phyloP scores from a whole-genome alignment of 2,888 invertebrate species.

The Drosophila affinis region DNA sequence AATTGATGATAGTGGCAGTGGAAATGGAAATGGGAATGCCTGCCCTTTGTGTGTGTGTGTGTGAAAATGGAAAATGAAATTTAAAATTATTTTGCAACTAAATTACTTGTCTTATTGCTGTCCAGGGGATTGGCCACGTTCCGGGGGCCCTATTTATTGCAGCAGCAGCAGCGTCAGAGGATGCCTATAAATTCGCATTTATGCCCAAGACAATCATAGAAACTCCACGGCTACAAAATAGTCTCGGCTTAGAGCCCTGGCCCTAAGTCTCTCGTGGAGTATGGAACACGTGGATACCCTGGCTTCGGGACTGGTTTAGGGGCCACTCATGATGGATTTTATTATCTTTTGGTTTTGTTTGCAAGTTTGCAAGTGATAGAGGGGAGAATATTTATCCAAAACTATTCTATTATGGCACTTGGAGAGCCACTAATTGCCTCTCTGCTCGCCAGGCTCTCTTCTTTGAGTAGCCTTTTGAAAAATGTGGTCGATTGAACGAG shows the following conservation, averaged over 20 bases:
- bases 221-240: constrained; percentile 11
- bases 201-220: constrained; percentile 74
- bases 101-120: constrained; percentile 77
- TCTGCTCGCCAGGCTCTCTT: too few relatives aligned
- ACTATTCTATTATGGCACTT: too few relatives aligned
- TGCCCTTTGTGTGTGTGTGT: constrained; percentile 4
- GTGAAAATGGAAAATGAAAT: constrained; percentile 73
- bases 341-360: too few relatives aligned
- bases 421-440: too few relatives aligned
- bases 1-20: constrained; percentile 50
- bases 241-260: too few relatives aligned
- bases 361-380: too few relatives aligned
- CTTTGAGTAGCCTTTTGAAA: too few relatives aligned
- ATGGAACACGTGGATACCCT: neutral
- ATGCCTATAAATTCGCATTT: constrained; percentile 73
- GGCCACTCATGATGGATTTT: too few relatives aligned
- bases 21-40: constrained; percentile 68
- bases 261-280: neutral
- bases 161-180: constrained; percentile 10
- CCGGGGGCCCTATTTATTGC: constrained; percentile 61
- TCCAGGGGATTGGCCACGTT: constrained; percentile 68
- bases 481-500: too few relatives aligned
- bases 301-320: too few relatives aligned
- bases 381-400: too few relatives aligned
- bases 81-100: constrained; percentile 77